A percentile compares a stretch with the other conserved stretches of the same genome.
phyloP scores from a whole-genome alignment of 2,113 vertebrate species.

The Ceuthmochares aereus region DNA sequence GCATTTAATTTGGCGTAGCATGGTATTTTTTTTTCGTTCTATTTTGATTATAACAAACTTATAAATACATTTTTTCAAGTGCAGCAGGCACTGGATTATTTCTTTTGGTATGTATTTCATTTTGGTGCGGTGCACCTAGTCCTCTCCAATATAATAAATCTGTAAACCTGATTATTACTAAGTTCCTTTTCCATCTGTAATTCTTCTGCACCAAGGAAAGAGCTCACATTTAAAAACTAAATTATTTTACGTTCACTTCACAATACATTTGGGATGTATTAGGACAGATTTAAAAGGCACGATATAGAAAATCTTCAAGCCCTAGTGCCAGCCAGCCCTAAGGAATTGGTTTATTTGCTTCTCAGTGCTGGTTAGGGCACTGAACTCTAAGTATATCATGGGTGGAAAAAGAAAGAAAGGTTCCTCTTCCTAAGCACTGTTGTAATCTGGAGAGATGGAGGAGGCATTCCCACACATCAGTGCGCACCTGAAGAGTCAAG shows the following conservation, averaged over 20 bases:
- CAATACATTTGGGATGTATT: background rate
- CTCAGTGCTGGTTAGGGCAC: background rate
- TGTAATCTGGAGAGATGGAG: background rate
- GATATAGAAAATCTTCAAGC: background rate
- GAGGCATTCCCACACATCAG: background rate
- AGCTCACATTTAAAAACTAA: background rate
- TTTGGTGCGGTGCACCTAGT: background rate
- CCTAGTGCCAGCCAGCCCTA: background rate
- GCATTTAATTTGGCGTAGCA: background rate
- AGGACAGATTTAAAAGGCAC: background rate
- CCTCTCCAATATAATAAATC: background rate
- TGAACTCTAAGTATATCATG: background rate
- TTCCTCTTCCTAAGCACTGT: background rate
- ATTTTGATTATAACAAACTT: background rate
- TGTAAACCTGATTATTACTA: background rate
- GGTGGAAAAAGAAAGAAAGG: background rate
- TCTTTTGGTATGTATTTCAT: background rate
- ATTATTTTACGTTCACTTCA: background rate
- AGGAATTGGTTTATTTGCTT: background rate
- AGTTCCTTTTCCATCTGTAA: background rate
- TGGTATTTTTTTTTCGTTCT: background rate
- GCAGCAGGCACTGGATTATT: background rate
- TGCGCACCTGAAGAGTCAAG: background rate
- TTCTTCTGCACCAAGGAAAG: background rate
- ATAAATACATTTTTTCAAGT: background rate